Conservation (phyloP, 2,113 vertebrate genomes). For the Nerophis ophidion region DNA sequence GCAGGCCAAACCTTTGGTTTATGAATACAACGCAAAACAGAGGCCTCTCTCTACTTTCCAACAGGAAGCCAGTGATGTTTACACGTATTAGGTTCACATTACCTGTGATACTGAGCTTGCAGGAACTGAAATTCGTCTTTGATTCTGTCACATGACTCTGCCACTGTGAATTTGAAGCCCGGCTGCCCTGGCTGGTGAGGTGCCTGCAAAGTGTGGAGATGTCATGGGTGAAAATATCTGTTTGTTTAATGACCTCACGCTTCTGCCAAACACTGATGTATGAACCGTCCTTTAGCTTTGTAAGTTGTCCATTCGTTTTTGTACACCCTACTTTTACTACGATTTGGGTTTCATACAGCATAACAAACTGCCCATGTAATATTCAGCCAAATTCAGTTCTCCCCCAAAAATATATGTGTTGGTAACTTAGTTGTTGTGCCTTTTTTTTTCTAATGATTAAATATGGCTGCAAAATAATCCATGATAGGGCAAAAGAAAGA, state of each 20-base stretch:
- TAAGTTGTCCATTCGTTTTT: too few relatives aligned
- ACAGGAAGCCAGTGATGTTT: conserved; percentile 32
- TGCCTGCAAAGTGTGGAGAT: conserved; percentile 68
- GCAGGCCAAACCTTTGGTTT: background rate
- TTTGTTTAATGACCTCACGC: background rate
- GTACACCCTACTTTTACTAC: too few relatives aligned
- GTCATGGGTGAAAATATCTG: conserved; percentile 31
- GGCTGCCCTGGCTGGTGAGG: conserved; percentile 92
- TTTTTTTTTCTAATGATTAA: too few relatives aligned
- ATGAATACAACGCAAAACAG: conserved; percentile 12
- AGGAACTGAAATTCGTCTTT: conserved; percentile 96
- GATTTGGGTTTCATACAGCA: too few relatives aligned
- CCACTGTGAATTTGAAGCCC: conserved; percentile 92
- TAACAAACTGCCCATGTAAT: too few relatives aligned
- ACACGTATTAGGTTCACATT: conserved; percentile 22
- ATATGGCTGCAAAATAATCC: too few relatives aligned
- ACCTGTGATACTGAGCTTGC: conserved; percentile 95
- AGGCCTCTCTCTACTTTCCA: conserved; percentile 35
- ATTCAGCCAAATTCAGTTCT: too few relatives aligned
- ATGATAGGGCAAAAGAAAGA: too few relatives aligned
- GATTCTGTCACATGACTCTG: conserved; percentile 90
- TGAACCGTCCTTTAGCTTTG: too few relatives aligned
- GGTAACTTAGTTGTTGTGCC: too few relatives aligned
- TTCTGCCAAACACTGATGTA: background rate
- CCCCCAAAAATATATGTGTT: too few relatives aligned